Conservation (phyloP, 2,113 vertebrate genomes). For the Chaetodon auriga region DNA sequence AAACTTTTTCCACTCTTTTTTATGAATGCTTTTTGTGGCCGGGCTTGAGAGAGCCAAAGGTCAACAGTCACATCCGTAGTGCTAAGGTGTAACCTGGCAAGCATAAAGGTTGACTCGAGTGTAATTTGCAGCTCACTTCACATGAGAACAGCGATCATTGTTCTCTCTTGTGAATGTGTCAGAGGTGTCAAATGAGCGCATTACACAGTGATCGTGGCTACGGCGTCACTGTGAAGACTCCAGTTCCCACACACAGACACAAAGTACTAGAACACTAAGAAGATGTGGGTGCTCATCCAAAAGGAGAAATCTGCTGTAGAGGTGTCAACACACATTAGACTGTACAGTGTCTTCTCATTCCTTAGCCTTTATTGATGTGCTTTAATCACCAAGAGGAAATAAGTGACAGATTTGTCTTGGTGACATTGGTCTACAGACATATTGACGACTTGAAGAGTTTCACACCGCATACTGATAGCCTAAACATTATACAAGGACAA, state of each 20-base stretch:
- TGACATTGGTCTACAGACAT: slow-evolving; percentile 53
- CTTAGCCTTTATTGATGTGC: slow-evolving; percentile 49
- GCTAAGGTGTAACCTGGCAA: slow-evolving; percentile 5
- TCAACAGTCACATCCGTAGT: slow-evolving; percentile 34
- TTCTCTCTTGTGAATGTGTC: slow-evolving; percentile 63
- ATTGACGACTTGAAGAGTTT: slow-evolving; percentile 54
- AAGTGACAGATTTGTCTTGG: slow-evolving; percentile 44
- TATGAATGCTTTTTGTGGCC: slow-evolving; percentile 15
- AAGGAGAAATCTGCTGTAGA: slow-evolving; percentile 61
- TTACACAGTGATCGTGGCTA: slow-evolving; percentile 24
- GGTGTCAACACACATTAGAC: slow-evolving; percentile 46
- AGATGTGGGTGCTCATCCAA: slow-evolving; percentile 58
- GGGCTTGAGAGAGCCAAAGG: slow-evolving; percentile 30
- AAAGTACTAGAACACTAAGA: slow-evolving; percentile 45
- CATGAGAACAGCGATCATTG: slow-evolving; percentile 41
- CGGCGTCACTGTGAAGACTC: slow-evolving; percentile 1
- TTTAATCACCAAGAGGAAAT: slow-evolving; percentile 39
- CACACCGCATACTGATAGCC: slow-evolving; percentile 47
- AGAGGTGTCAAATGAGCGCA: slow-evolving; percentile 55
- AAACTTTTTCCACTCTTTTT: slow-evolving; percentile 15
- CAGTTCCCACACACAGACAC: slow-evolving; percentile 45
- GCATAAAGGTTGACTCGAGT: slow-evolving; percentile 5
- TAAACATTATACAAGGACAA: slow-evolving; percentile 25
- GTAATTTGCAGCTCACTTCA: slow-evolving; percentile 20
- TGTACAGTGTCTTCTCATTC: slow-evolving; percentile 17